phyloP scores from a whole-genome alignment of 1,140 invertebrate genomes.

The Goniozus legneri region DNA sequence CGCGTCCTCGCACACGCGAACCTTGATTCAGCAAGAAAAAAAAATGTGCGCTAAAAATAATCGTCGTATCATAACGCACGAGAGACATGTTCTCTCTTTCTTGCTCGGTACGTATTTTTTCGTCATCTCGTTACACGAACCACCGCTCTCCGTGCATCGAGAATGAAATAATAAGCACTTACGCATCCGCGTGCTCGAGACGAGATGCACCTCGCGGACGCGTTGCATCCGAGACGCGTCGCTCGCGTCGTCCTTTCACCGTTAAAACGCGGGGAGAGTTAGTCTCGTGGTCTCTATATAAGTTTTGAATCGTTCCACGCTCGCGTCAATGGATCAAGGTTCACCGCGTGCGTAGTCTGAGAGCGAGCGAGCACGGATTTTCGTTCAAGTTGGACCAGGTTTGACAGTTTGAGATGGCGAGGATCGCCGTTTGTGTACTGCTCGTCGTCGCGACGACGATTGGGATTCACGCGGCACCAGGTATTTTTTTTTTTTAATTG shows the following conservation, averaged over 20 bases:
- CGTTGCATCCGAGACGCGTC: conserved; percentile 1
- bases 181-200: conserved; percentile 8
- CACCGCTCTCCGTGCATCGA: conserved; percentile 4
- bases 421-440: background rate
- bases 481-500: background rate
- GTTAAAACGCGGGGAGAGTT: too few species aligned
- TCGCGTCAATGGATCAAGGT: conserved; percentile 7
- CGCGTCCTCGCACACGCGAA: conserved; percentile 11
- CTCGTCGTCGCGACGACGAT: conserved; percentile 14
- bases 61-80: too few species aligned
- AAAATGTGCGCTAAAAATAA: too few species aligned
- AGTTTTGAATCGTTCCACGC: conserved; percentile 10
- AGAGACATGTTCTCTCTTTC: too few species aligned
- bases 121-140: background rate
- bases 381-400: background rate
- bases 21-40: conserved; percentile 24
- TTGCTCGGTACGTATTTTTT: too few species aligned
- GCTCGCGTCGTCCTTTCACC: conserved; percentile 21
- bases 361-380: conserved; percentile 1
- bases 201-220: conserved; percentile 11
- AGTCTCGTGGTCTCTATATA: conserved; percentile 21
- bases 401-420: background rate
- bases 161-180: conserved; percentile 16
- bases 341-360: conserved; percentile 1
- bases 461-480: background rate